Evolutionary conservation across 2,113 vertebrate species (phyloP).

Genomic region (Centropus bengalensis): DNA sequence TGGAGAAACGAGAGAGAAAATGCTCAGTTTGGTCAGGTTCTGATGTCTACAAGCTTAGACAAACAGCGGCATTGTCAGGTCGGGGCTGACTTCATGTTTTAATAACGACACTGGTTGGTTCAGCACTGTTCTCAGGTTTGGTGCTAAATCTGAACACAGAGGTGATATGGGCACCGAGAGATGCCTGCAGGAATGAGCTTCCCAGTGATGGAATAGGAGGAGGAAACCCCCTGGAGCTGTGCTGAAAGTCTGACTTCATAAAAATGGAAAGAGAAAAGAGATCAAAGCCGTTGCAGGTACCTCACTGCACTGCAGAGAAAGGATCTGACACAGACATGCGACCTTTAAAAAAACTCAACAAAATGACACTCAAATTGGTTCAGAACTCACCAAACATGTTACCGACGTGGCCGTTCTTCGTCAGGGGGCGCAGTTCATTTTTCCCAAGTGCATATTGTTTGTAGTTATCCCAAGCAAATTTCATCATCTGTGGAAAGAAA

Average conservation of each 20-base stretch:
- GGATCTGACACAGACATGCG: fast-evolving
- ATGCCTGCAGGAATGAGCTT: not conserved
- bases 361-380: fast-evolving
- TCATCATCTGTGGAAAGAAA: constrained; percentile 90
- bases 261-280: not conserved
- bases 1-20: not conserved
- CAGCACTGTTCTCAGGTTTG: not conserved
- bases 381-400: constrained; percentile 95
- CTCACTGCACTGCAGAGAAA: not conserved
- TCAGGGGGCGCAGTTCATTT: constrained; percentile 93
- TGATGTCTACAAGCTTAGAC: not conserved
- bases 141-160: not conserved
- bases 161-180: not conserved
- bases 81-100: constrained; percentile 10
- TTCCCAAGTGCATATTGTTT: constrained; percentile 90
- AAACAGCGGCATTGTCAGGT: not conserved
- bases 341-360: fast-evolving
- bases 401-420: constrained; percentile 89
- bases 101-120: not conserved
- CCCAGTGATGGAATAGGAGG: fast-evolving
- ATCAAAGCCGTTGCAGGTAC: not conserved
- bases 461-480: constrained; percentile 98
- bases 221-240: not conserved
- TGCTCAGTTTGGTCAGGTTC: not conserved
- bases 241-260: not conserved